Evolutionary conservation across 2,888 invertebrate species (phyloP), one percentile per base, ranked within the genome.

Genomic region (Operophtera brumata): DNA sequence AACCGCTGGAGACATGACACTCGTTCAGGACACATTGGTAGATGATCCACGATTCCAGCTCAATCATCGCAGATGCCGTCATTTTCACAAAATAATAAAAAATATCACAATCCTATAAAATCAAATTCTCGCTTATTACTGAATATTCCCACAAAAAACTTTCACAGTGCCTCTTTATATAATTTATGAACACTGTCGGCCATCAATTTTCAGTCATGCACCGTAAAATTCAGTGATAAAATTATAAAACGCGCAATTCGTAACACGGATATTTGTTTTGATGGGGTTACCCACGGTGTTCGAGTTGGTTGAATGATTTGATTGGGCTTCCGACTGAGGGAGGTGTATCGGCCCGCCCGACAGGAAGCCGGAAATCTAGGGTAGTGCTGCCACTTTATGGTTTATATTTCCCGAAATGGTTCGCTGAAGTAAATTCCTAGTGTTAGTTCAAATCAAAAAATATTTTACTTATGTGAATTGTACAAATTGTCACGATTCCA

Each of bases 1-100:
- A 93, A 71, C 92, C 86, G 72, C 91, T 89, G 70, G 93, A 93
- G 64, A 93, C 90, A 83, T 92, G 92, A 79, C 93, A 93, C 83
- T 93, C 93, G 68, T 92, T 92, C 70, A 92, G 90, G 66, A 94
- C 92, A 82, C 92, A 93, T 71, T 93, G 93, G 82, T 93, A 93
- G 78, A 93, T 92, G 69, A 93, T 87, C 93, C 93, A 94, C 78
- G 93, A 92, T 78, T 94, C 93, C 78, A 93, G 76, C 78, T 93
- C 93, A 67, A 93, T 91, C 85, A 93, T 91, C 35, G 93, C 88
- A 69, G 90, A 88, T 68, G 90, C 90, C 71, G 90, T 90, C 90
- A 90, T 90, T 74, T 85, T 67, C 64, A 70, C 73, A 72, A 70
- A 69, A 70, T 67, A 67, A 62, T 57, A 57, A 61, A 64, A 64